phyloP scores from a whole-genome alignment of 2,113 vertebrate genomes.

The Cettia cetti region DNA sequence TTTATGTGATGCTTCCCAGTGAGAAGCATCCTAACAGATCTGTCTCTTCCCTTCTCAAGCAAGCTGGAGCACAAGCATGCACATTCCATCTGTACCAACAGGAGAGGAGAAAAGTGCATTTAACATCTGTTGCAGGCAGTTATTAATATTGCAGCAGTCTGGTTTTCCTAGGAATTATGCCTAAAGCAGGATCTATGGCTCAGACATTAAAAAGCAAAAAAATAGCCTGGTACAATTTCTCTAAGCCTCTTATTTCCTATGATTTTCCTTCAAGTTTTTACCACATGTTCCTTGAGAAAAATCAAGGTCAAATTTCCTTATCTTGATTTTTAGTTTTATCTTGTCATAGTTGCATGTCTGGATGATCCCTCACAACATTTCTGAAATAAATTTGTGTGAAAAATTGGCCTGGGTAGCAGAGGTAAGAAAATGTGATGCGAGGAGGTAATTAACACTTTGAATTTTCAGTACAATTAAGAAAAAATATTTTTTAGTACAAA shows the following conservation, averaged over 20 bases:
- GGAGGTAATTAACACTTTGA: neutral
- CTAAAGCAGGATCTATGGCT: neutral
- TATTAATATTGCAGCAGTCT: neutral
- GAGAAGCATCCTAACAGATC: neutral
- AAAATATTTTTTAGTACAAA: neutral
- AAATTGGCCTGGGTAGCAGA: neutral
- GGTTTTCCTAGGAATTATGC: slow-evolving; percentile 9
- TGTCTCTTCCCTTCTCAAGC: neutral
- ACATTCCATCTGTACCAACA: neutral
- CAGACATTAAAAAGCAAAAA: neutral
- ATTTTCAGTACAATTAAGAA: neutral
- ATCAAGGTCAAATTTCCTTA: neutral
- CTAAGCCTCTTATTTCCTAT: neutral
- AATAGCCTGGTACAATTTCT: neutral
- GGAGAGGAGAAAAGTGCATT: neutral
- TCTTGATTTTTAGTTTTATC: neutral
- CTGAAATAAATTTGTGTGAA: neutral
- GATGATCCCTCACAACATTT: neutral
- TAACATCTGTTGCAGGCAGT: slow-evolving; percentile 8
- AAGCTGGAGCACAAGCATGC: neutral
- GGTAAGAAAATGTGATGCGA: neutral
- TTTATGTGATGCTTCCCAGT: neutral
- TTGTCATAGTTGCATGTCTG: neutral
- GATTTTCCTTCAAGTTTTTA: neutral
- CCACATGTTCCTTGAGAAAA: neutral